Base-by-base conservation (phyloP, 2,113 vertebrate genomes). In the Xenopus borealis region DNA sequence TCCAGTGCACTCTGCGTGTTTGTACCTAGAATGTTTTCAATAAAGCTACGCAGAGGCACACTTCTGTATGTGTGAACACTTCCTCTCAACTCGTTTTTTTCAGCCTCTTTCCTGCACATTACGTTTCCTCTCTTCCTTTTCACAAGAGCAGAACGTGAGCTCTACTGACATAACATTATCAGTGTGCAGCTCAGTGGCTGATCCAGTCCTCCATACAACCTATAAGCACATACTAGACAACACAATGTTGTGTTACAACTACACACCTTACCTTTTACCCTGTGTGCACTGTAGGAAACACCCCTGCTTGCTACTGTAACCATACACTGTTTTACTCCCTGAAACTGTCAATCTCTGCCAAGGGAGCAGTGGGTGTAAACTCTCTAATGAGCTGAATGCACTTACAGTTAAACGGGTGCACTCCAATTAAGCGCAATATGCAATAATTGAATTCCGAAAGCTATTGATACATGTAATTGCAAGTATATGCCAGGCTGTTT, bases 61-160 rank as follows among this genome's bases (percentile, higher is more conserved):
- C n/a, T n/a, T n/a, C n/a, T n/a, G n/a, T n/a, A n/a, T n/a, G n/a
- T n/a, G n/a, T n/a, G n/a, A 18, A 58, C 72, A 66, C 52, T 57
- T 73, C 63, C 62, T 73, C n/a, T 46, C 14, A 18, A 52, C 45
- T 19, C 68, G 20, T n/a, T n/a, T n/a, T 71, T 46, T 33, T 57
- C 19, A 23, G 57, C 33, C 30, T 20, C 19, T 52, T 53, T 59
- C 20, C 27, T 65, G 10, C 45, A 5, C 16, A 14, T 47, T 67
- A 67, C 53, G n/a, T 67, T 66, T 74, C 72, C 72, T 74, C 71
- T 53, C 62, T 72, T 10, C 17, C 62, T 64, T 18, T 53, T 53
- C 19, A 72, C 16, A 72, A 18, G 7, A n/a, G 16, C 7, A 20
- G 8, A 71, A 18, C 7, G 11, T 50, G 14, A 33, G 16, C 23